A percentile compares a stretch with the other conserved stretches of the same genome.
Conservation (phyloP, 2,113 vertebrate species). For the Monarcha castaneiventris region DNA sequence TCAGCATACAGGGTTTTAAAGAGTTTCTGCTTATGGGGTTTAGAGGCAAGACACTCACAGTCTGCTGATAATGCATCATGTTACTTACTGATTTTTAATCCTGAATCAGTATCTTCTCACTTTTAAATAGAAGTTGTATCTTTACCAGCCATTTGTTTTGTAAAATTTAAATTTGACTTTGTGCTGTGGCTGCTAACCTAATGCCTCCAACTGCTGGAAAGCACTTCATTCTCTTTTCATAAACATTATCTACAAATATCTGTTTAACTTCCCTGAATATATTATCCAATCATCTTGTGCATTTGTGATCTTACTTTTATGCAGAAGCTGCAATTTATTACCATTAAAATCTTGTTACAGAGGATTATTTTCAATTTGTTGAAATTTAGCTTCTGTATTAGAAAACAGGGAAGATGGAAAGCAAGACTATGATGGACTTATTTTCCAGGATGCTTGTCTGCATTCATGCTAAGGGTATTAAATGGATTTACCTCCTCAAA, state of each 20-base stretch:
- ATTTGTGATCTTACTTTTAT: not conserved
- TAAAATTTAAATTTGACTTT: constrained; percentile 17
- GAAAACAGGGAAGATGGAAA: constrained; percentile 24
- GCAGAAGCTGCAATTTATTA: constrained; percentile 28
- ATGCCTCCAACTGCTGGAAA: not conserved
- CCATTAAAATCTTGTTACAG: constrained; percentile 55
- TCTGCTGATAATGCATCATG: not conserved
- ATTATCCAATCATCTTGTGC: not conserved
- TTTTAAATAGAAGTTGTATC: not conserved
- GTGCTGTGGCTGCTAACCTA: not conserved
- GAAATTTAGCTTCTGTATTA: constrained; percentile 19
- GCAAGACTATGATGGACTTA: not conserved
- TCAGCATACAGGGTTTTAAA: not conserved
- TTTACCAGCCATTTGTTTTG: not conserved
- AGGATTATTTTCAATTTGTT: constrained; percentile 51
- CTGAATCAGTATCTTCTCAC: not conserved
- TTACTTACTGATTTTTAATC: not conserved
- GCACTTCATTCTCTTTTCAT: not conserved
- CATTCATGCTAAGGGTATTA: constrained; percentile 14
- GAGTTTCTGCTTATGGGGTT: not conserved
- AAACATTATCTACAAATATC: not conserved
- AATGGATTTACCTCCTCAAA: constrained; percentile 58
- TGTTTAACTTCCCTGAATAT: constrained; percentile 12
- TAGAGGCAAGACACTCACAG: not conserved
- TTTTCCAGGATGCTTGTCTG: constrained; percentile 14